phyloP scores from a whole-genome alignment of 2,888 invertebrate genomes.

The Oscheius myriophilus region DNA sequence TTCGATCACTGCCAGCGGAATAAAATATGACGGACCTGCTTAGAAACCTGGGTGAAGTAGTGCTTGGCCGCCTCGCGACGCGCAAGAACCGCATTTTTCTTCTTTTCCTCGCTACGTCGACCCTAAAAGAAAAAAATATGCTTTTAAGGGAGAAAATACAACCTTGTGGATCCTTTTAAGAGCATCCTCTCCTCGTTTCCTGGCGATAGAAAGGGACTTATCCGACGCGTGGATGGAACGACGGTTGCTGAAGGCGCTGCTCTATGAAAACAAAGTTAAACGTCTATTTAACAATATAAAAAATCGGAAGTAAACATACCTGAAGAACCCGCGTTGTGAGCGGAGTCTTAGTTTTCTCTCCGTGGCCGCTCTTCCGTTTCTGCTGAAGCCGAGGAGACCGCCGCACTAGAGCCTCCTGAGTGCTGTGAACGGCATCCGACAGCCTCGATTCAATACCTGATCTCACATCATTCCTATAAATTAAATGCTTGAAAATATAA shows the following conservation, averaged over 20 bases:
- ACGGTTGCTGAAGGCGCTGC: too few species aligned
- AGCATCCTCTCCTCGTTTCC: constrained; percentile 3
- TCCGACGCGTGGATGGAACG: too few species aligned
- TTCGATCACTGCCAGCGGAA: constrained; percentile 2
- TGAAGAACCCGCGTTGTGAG: too few species aligned
- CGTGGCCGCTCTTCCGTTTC: too few species aligned
- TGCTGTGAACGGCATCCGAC: too few species aligned
- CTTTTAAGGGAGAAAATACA: neutral
- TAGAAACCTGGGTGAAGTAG: constrained; percentile 9
- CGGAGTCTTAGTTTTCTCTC: too few species aligned
- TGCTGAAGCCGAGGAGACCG: neutral
- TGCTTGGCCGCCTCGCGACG: neutral
- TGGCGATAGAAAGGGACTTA: too few species aligned
- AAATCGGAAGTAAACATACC: too few species aligned
- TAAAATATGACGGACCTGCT: constrained; percentile 7
- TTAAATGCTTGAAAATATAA: neutral
- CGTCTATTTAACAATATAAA: too few species aligned
- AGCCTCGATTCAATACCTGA: too few species aligned
- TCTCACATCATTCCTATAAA: too few species aligned
- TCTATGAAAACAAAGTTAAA: too few species aligned
- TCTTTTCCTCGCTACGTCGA: constrained; percentile 13
- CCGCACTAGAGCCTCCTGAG: neutral
- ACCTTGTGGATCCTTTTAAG: constrained; percentile 1
- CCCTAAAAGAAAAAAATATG: neutral
- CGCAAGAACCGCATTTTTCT: constrained; percentile 1